These are phyloP conservation scores for Urophycis tenuis DNA, from an alignment of 2,797 vertebrate genomes.

Conservation along the genomic window DNA sequence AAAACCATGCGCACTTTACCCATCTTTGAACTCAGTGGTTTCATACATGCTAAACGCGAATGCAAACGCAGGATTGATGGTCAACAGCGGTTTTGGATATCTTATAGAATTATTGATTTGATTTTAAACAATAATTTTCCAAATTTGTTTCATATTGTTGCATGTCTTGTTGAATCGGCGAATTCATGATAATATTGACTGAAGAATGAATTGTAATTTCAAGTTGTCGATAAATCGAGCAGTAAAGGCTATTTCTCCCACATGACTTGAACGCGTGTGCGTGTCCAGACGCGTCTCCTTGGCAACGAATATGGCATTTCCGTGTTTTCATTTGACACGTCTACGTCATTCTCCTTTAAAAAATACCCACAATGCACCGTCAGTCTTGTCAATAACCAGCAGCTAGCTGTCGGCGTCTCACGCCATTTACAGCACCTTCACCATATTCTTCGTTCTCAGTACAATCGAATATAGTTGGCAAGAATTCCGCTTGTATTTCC, in stretches of 20 bases:
- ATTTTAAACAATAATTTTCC: not conserved
- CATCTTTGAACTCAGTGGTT: not conserved
- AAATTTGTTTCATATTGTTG: not conserved
- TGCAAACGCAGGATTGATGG: too few relatives aligned
- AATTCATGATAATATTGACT: not conserved
- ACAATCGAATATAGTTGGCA: not conserved
- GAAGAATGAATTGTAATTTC: not conserved
- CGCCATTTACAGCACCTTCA: not conserved
- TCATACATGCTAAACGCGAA: too few relatives aligned
- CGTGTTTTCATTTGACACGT: constrained; percentile 44
- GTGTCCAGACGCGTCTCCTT: not conserved
- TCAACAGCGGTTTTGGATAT: too few relatives aligned
- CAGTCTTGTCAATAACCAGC: constrained; percentile 7
- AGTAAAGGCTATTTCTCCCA: not conserved
- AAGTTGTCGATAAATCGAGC: not conserved
- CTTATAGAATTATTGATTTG: too few relatives aligned
- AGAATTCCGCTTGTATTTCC: not conserved
- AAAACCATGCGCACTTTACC: not conserved
- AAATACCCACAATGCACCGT: constrained; percentile 52
- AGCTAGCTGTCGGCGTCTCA: not conserved
- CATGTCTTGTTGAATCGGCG: not conserved
- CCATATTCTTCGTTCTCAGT: not conserved
- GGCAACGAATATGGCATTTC: constrained; percentile 27
- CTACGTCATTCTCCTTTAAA: constrained; percentile 29
- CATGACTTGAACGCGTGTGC: not conserved